A percentile compares a stretch with the other conserved stretches of the same genome.
Conservation (phyloP, 2,797 vertebrate species). For the Amniataba percoides region DNA sequence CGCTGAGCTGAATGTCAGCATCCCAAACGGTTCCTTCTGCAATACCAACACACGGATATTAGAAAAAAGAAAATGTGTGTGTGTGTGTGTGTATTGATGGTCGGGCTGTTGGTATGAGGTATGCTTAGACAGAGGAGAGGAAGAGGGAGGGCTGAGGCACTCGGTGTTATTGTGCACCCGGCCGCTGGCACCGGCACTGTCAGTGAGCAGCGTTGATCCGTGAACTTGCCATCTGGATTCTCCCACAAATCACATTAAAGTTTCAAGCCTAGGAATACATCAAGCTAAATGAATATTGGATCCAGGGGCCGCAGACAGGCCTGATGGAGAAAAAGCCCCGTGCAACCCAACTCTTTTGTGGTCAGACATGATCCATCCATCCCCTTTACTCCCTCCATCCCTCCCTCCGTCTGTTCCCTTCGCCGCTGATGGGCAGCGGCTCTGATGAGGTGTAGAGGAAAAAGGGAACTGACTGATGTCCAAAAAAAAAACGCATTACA, state of each 20-base stretch:
- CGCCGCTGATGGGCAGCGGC: constrained; percentile 48
- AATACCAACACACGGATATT: constrained; percentile 54
- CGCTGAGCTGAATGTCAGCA: constrained; percentile 60
- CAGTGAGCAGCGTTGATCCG: constrained; percentile 86
- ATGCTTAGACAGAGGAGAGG: constrained; percentile 48
- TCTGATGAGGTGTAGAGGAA: constrained; percentile 52
- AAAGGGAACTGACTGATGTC: constrained; percentile 27
- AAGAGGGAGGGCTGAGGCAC: constrained; percentile 65
- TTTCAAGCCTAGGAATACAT: constrained; percentile 88
- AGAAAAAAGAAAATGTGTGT: constrained; percentile 27
- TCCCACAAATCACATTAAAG: constrained; percentile 90
- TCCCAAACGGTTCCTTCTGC: constrained; percentile 48
- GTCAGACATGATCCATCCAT: constrained; percentile 82
- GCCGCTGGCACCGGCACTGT: constrained; percentile 85
- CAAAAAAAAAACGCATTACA: constrained; percentile 9
- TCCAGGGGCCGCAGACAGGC: constrained; percentile 80
- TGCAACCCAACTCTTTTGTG: constrained; percentile 81
- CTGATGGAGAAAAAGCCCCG: constrained; percentile 77
- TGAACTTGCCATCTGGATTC: constrained; percentile 90
- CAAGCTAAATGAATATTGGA: constrained; percentile 90
- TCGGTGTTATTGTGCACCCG: constrained; percentile 84
- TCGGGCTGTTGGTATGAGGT: constrained; percentile 43
- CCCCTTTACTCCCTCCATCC: constrained; percentile 55
- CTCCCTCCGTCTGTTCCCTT: constrained; percentile 61
- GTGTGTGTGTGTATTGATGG: constrained; percentile 42